Evolutionary conservation across 2,113 vertebrate species (phyloP).

Genomic region (Oryzias woworae): DNA sequence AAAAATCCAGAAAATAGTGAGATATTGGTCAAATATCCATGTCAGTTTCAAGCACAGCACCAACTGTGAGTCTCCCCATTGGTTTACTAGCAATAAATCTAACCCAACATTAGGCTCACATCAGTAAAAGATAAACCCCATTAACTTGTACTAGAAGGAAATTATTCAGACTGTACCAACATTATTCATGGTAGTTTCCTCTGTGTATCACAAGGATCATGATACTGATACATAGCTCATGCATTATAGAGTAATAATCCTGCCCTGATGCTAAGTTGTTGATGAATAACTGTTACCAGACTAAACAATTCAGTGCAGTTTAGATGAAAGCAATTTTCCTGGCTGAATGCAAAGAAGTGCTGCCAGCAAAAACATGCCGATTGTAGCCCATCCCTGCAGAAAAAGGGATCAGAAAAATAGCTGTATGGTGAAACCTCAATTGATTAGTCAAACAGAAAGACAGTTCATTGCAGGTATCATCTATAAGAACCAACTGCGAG

Average conservation of each 20-base stretch:
- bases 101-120: slow-evolving; percentile 12
- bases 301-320: slow-evolving; percentile 29
- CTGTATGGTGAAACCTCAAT: slow-evolving; percentile 29
- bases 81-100: neutral
- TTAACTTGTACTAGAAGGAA: slow-evolving; percentile 30
- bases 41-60: neutral
- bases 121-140: slow-evolving; percentile 33
- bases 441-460: slow-evolving; percentile 13
- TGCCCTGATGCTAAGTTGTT: slow-evolving; percentile 16
- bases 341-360: slow-evolving; percentile 35
- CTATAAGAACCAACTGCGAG: slow-evolving; percentile 34
- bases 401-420: slow-evolving; percentile 45
- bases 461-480: slow-evolving; percentile 34
- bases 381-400: slow-evolving; percentile 42
- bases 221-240: slow-evolving; percentile 31
- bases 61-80: neutral
- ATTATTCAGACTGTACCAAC: slow-evolving; percentile 9
- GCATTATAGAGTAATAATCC: slow-evolving; percentile 33
- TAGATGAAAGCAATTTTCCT: slow-evolving; percentile 27
- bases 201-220: slow-evolving; percentile 11
- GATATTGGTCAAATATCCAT: neutral
- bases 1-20: too few species aligned
- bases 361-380: slow-evolving; percentile 18
- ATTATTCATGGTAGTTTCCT: slow-evolving; percentile 43
- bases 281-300: slow-evolving; percentile 47